Base-by-base conservation (phyloP, 2,113 vertebrate species). In the Oxyura jamaicensis region DNA sequence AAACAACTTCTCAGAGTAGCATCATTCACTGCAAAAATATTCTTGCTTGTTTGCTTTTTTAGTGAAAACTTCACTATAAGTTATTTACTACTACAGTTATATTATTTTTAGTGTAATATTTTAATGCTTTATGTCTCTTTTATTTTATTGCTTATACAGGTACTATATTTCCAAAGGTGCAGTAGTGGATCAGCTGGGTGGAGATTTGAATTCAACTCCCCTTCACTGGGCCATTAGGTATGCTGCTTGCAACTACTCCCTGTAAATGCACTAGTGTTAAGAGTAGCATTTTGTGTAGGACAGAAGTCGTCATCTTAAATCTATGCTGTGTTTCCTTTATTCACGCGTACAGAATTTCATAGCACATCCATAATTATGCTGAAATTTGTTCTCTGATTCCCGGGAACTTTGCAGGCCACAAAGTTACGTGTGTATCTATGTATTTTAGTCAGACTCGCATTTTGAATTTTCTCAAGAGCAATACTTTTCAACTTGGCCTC, bases 221-320 rank as follows among this genome's bases (percentile, higher is more conserved):
- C 99, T 99, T 93, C 99, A 99, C 93, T 99, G 99, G 99, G 99
- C 99, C 16, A 97, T 99, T 91, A 98, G 99, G 99, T 99, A 97
- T 95, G 79, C 20, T 92, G 84, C 88, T 89, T 95, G 53, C 22
- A n/a, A 75, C 20, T 74, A 3, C 20, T 21, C 2, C 5, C 35
- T 60, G 19, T 82, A 56, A 33, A 44, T 81, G 39, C 68, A 15
- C 36, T 0, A 1, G 4, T 68, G 10, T 63, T 53, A 31, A 39
- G 26, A 72, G 23, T 36, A 56, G 33, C 0, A 0, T 63, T 86
- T 53, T 20, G 17, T 55, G 56, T 59, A 36, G n/a, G 35, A 10
- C 11, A 46, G 41, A 18, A 13, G 28, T 28, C 39, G 31, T 42
- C 4, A 13, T 39, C 31, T 31, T 59, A 58, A 36, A 16, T 5